Conservation (phyloP, 2,113 vertebrate species). For the Setophaga kirtlandii region DNA sequence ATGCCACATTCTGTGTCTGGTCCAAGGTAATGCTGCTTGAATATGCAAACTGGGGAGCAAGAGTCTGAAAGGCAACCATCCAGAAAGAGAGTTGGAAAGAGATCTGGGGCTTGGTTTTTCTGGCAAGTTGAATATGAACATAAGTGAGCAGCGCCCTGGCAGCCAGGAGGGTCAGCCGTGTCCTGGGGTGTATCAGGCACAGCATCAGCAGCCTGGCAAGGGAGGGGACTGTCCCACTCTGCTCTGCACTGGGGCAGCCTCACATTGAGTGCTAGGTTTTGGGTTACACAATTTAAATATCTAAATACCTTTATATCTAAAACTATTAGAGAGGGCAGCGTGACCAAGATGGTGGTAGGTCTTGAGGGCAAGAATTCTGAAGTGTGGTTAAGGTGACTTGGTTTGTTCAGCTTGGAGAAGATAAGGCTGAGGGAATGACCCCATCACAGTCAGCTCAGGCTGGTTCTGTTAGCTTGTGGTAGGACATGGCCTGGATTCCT, state of each 20-base stretch:
- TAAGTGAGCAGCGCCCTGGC: neutral
- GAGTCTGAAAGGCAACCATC: neutral
- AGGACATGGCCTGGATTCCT: neutral
- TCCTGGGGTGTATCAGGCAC: neutral
- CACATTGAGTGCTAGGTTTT: rapidly evolving
- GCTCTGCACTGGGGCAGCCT: rapidly evolving
- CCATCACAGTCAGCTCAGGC: neutral
- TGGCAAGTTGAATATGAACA: too few species aligned
- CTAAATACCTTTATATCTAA: neutral
- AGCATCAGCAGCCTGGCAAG: rapidly evolving
- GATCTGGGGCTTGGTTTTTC: neutral
- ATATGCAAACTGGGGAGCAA: neutral
- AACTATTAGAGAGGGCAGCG: neutral
- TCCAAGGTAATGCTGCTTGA: neutral
- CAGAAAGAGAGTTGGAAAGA: neutral
- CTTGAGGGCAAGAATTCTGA: rapidly evolving
- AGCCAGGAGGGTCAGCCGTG: rapidly evolving
- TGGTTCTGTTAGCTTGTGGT: neutral
- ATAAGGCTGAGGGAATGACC: neutral
- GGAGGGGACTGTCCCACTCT: rapidly evolving
- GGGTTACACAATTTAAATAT: rapidly evolving
- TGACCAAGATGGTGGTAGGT: neutral
- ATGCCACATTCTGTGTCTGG: neutral
- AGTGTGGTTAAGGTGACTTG: neutral
- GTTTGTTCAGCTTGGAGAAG: neutral